Conservation (phyloP, 2,888 invertebrate genomes). For the Meloe dianella region DNA sequence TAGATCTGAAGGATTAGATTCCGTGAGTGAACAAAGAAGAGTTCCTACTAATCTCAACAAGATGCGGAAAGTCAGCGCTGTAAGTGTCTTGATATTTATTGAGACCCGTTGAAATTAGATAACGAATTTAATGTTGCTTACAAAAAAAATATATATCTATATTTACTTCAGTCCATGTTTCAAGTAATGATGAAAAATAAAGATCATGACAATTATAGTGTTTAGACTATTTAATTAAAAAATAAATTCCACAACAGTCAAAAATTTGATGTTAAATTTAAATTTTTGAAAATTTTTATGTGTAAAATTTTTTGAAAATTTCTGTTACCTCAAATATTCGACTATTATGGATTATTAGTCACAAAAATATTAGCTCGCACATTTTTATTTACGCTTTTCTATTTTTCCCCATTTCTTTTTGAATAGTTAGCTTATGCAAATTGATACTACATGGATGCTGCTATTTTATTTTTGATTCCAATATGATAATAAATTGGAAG, state of each 20-base stretch:
- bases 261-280: background rate
- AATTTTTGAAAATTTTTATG: background rate
- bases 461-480: background rate
- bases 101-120: constrained; percentile 42
- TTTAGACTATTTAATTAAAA: constrained; percentile 51
- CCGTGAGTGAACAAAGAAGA: constrained; percentile 82
- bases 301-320: background rate
- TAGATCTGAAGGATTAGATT: constrained; percentile 82
- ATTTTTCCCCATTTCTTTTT: background rate
- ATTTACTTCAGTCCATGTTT: constrained; percentile 29
- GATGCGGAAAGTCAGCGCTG: constrained; percentile 92
- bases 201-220: constrained; percentile 62
- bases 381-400: constrained; percentile 15
- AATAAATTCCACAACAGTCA: background rate
- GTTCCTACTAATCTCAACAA: constrained; percentile 66
- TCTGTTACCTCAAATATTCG: background rate
- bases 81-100: constrained; percentile 68
- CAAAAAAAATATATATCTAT: constrained; percentile 23
- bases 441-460: background rate
- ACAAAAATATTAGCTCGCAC: constrained; percentile 1
- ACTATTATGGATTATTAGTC: background rate
- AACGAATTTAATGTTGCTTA: constrained; percentile 40
- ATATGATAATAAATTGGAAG: constrained; percentile 1
- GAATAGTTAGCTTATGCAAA: background rate
- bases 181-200: constrained; percentile 45